Conservation (phyloP, 2,888 invertebrate species). For the Smittia aterrima region DNA sequence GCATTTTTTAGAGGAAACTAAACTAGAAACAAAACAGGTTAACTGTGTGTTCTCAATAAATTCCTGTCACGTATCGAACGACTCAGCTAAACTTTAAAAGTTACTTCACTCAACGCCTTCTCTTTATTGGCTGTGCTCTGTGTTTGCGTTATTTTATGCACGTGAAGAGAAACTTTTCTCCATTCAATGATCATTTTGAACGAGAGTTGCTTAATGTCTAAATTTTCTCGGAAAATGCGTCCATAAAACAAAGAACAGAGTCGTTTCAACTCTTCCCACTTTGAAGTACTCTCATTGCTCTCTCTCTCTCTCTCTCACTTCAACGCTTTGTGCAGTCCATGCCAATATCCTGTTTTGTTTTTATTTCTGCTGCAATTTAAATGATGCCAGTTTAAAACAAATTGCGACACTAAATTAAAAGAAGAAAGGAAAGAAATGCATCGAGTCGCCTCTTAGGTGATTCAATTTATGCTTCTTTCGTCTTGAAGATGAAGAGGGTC, state of each 20-base stretch:
- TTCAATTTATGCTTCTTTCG: background rate
- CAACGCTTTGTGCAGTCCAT: background rate
- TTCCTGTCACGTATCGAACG: no score
- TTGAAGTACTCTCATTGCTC: background rate
- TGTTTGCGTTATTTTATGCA: no score
- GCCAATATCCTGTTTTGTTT: background rate
- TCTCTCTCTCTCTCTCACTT: no score
- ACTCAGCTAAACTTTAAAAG: no score
- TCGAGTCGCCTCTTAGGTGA: background rate
- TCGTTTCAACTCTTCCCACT: background rate
- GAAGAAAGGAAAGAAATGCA: conserved; percentile 9
- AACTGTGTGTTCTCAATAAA: no score
- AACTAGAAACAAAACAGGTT: no score
- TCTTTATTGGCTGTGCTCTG: no score
- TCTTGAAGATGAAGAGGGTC: background rate
- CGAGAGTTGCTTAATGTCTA: background rate
- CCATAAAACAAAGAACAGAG: background rate
- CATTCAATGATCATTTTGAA: no score
- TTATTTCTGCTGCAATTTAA: background rate
- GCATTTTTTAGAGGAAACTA: no score
- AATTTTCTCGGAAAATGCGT: background rate
- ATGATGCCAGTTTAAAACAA: conserved; percentile 1
- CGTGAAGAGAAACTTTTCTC: no score
- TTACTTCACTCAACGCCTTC: no score
- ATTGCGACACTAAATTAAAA: conserved; percentile 37